Evolutionary conservation across 2,113 vertebrate genomes (phyloP), one percentile per base, ranked within the genome.

Genomic region (Crotalus viridis): DNA sequence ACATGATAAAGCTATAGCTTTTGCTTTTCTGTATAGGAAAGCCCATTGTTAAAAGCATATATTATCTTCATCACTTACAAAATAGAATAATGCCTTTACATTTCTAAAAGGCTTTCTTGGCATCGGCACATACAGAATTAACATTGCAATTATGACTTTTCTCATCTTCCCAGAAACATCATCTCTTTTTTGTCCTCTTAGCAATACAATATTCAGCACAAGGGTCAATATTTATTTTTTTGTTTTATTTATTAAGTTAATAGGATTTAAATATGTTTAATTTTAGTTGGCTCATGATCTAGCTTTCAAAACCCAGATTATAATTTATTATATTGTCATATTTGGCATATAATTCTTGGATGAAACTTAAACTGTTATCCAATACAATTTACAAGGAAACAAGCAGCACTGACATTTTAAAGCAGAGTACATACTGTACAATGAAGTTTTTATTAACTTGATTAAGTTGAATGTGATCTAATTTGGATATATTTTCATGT

Each of bases 401-500:
- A 81, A 81, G 33, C 17, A 43, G 17, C 17, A 81, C 74, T 21
- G 74, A 81, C 19, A 81, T 81, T 39, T 81, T 81, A 81, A 81
- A 39, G 33, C 74, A 39, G 33, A 39, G 69, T 57, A 43, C 87
- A n/a, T 51, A 51, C 8, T 9, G 48, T 51, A 57, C 15, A 87
- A 7, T 26, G 55, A 56, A 74, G 10, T 26, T 91, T 4, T 92
- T 94, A 59, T 55, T 92, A 90, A 0, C 0, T 26, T 86, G 19
- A 39, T 81, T 81, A 8, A 81, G 74, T 69, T 69, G 10, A 94
- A 39, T 94, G 92, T 39, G 21, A 15, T 24, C 39, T 85, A 28
- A n/a, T 93, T 93, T 93, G 10, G 10, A 39, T 94, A 94, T 94
- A 94, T 28, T 81, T 33, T 56, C 54, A 56, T 57, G 95, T n/a